A percentile compares a stretch with the other conserved stretches of the same genome.
phyloP scores from a whole-genome alignment of 2,797 vertebrate species.

The Sciaenops ocellatus region DNA sequence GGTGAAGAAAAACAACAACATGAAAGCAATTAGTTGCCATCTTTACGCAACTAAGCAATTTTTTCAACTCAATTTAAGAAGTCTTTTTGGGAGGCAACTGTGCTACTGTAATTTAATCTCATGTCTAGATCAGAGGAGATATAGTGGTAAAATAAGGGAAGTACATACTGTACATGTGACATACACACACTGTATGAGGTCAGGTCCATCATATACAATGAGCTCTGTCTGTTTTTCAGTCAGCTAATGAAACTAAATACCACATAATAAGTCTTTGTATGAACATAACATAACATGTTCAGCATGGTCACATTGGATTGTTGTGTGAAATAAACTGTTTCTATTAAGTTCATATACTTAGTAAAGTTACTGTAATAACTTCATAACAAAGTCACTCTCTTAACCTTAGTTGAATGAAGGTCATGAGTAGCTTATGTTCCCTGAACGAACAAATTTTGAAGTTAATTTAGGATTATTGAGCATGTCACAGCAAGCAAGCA shows the following conservation, averaged over 20 bases:
- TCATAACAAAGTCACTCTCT: neutral
- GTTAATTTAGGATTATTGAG: too few species aligned
- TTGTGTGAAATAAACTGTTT: too few species aligned
- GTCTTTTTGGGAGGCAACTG: neutral
- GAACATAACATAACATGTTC: neutral
- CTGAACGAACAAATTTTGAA: too few species aligned
- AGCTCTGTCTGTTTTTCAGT: neutral
- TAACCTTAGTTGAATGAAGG: neutral
- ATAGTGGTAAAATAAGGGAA: neutral
- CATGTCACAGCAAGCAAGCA: too few species aligned
- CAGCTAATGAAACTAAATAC: neutral
- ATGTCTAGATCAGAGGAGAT: neutral
- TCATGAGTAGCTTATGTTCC: neutral
- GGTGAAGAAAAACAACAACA: slow-evolving; percentile 7
- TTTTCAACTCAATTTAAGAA: neutral
- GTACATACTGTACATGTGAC: neutral
- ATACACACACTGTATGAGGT: neutral
- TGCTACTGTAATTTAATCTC: neutral
- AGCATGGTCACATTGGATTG: neutral
- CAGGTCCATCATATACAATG: neutral
- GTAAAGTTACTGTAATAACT: neutral
- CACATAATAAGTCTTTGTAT: neutral
- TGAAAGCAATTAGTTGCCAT: slow-evolving; percentile 14
- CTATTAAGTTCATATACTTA: neutral
- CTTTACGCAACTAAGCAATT: slow-evolving; percentile 1